Evolutionary conservation across 2,113 vertebrate species (phyloP).

Genomic region (Dendrocopos noguchii): DNA sequence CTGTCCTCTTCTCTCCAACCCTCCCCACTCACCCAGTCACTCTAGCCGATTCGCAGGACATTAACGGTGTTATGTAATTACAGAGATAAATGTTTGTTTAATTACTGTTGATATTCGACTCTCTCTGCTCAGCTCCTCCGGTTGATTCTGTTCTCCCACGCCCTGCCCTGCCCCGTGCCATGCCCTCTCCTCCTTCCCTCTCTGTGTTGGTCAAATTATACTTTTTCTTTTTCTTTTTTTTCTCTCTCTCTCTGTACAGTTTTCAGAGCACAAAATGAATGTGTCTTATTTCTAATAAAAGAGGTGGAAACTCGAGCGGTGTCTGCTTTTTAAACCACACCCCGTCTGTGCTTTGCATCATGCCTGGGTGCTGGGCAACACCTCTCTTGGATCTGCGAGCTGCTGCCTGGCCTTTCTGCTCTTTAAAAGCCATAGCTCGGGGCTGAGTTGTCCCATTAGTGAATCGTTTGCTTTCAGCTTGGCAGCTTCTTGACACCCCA

Average conservation of each 20-base stretch:
- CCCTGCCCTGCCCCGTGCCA: slow-evolving; percentile 45
- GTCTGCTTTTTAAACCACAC: slow-evolving; percentile 24
- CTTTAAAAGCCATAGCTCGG: rapidly evolving
- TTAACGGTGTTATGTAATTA: slow-evolving; percentile 85
- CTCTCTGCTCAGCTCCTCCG: slow-evolving; percentile 43
- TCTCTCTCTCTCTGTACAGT: slow-evolving; percentile 85
- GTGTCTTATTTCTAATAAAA: slow-evolving; percentile 98
- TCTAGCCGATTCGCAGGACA: slow-evolving; percentile 76
- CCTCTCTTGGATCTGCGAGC: neutral
- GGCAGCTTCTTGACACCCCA: neutral
- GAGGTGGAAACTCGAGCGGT: slow-evolving; percentile 60
- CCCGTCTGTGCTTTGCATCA: neutral
- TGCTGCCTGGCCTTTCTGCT: neutral
- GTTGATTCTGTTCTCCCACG: slow-evolving; percentile 46
- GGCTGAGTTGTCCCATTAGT: rapidly evolving
- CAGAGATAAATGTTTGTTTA: slow-evolving; percentile 87
- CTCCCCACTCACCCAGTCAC: neutral
- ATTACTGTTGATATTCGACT: slow-evolving; percentile 81
- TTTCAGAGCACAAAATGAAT: slow-evolving; percentile 98
- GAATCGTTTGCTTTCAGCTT: neutral
- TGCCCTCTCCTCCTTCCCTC: slow-evolving; percentile 13
- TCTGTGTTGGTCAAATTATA: slow-evolving; percentile 28
- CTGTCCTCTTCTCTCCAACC: neutral
- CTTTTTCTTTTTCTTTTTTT: slow-evolving; percentile 50
- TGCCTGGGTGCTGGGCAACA: neutral